These are phyloP conservation scores for Dicentrarchus labrax DNA, from an alignment of 2,113 vertebrate species.

Conservation along the genomic window DNA sequence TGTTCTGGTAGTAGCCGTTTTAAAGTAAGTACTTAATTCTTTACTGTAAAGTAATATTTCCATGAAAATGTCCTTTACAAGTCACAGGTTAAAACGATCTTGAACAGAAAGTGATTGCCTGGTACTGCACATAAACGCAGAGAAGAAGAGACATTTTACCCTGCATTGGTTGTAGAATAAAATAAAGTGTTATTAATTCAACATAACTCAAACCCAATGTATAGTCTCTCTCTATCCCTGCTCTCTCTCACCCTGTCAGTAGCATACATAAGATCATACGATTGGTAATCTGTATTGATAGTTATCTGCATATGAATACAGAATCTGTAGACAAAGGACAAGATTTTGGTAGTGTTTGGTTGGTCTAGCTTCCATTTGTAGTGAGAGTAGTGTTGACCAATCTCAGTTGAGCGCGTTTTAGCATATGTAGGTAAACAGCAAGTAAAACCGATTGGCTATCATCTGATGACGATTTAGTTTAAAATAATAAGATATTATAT, in stretches of 20 bases:
- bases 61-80: neutral
- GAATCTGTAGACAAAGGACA: no score
- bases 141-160: neutral
- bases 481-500: no score
- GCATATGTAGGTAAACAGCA: no score
- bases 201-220: neutral
- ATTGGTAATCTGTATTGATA: neutral
- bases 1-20: neutral
- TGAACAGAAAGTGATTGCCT: constrained; percentile 19
- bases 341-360: no score
- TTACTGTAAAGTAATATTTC: neutral
- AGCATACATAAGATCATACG: constrained; percentile 2
- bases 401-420: no score
- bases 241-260: neutral
- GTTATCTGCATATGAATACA: no score
- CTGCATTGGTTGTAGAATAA: constrained; percentile 12
- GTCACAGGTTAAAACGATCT: neutral
- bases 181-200: neutral
- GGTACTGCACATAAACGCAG: constrained; percentile 18
- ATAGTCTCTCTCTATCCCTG: neutral
- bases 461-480: no score
- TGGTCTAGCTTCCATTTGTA: no score
- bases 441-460: no score
- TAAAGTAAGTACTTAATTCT: neutral
- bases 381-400: no score